Evolutionary conservation across 2,113 vertebrate genomes (phyloP).

Genomic region (Eolophus roseicapilla): DNA sequence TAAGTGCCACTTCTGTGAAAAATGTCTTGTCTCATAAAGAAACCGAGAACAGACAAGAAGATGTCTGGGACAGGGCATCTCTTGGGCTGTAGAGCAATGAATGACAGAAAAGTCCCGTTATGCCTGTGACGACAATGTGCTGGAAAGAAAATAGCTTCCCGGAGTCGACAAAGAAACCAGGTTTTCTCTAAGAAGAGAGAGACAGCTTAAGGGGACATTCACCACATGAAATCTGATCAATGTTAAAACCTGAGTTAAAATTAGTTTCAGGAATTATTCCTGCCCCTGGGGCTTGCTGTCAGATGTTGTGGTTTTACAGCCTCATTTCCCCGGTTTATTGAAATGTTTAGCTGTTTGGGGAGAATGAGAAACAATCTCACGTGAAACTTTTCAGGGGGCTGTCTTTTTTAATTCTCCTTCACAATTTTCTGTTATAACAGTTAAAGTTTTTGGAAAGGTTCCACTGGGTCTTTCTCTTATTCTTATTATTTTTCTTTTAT

Average conservation of each 20-base stretch:
- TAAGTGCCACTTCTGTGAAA: constrained; percentile 3
- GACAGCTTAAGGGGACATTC: constrained; percentile 40
- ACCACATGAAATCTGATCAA: constrained; percentile 59
- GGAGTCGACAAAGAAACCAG: constrained; percentile 11
- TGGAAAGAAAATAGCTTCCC: constrained; percentile 38
- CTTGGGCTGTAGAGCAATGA: background rate
- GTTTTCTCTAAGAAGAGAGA: constrained; percentile 51
- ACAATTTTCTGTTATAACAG: background rate
- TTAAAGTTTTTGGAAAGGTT: background rate
- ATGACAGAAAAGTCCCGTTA: constrained; percentile 3
- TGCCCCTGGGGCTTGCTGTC: constrained; percentile 44
- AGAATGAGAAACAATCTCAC: constrained; percentile 28
- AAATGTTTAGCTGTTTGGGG: constrained; percentile 48
- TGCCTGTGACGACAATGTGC: background rate
- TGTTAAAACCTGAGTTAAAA: constrained; percentile 55
- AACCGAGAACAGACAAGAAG: background rate
- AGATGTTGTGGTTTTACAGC: constrained; percentile 47
- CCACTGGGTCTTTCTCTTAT: background rate
- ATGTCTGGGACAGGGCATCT: constrained; percentile 23
- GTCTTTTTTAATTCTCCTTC: background rate
- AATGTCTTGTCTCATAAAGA: background rate
- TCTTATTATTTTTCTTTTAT: background rate
- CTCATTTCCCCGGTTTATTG: constrained; percentile 52
- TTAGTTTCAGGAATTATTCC: constrained; percentile 51
- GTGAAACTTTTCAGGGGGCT: constrained; percentile 10